Conservation (phyloP, 1,140 invertebrate genomes). For the Pseudomyrmex flavicornis region DNA sequence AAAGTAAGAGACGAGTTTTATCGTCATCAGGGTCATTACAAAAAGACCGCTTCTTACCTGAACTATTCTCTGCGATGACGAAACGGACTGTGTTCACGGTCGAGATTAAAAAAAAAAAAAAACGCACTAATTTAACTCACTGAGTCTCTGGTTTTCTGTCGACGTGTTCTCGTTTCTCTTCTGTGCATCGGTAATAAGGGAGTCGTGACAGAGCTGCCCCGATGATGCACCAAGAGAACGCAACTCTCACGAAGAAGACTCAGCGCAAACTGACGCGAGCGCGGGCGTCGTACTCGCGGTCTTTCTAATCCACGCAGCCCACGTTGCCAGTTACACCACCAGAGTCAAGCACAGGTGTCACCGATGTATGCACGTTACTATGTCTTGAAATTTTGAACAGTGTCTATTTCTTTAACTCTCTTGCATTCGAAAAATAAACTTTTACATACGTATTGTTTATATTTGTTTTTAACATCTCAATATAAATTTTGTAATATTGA, state of each 20-base stretch:
- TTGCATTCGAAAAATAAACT: not conserved
- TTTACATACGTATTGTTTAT: not conserved
- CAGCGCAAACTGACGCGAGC: conserved; percentile 65
- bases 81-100: conserved; percentile 18
- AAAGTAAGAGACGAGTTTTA: not conserved
- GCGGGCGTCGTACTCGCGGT: conserved; percentile 54
- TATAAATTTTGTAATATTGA: not conserved
- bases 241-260: conserved; percentile 68
- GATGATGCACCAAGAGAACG: conserved; percentile 70
- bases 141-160: conserved; percentile 1
- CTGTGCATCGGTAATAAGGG: conserved; percentile 43
- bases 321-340: conserved; percentile 60
- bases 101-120: conserved; percentile 6
- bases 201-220: conserved; percentile 31
- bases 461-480: not conserved
- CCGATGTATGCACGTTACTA: conserved; percentile 44
- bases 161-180: conserved; percentile 61
- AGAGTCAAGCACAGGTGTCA: conserved; percentile 33
- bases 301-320: conserved; percentile 72
- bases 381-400: not conserved
- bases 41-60: conserved; percentile 60
- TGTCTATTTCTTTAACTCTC: conserved; percentile 3
- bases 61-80: conserved; percentile 32
- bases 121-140: conserved; percentile 52
- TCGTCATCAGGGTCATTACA: conserved; percentile 5